Conservation (phyloP, 2,888 invertebrate species). For the Tyria jacobaeae region DNA sequence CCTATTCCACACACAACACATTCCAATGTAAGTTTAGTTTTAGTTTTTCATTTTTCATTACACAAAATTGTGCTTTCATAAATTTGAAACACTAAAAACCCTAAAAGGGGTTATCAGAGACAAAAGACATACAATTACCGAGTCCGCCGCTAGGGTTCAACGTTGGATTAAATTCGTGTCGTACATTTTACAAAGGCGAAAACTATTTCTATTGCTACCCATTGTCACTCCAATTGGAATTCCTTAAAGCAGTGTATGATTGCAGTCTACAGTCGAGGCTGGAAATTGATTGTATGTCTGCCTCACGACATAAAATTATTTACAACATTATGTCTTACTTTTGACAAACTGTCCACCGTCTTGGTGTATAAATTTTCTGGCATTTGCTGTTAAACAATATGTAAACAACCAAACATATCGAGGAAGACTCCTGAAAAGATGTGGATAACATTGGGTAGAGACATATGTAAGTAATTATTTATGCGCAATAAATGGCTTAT, state of each 20-base stretch:
- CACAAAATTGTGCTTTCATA: not conserved
- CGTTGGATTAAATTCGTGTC: slow-evolving; percentile 29
- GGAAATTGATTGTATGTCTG: slow-evolving; percentile 20
- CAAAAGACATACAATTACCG: slow-evolving; percentile 19
- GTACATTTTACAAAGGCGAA: slow-evolving; percentile 21
- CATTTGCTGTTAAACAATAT: too few relatives aligned
- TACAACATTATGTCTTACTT: too few relatives aligned
- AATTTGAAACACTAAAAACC: not conserved
- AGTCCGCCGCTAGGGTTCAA: not conserved
- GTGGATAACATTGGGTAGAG: too few relatives aligned
- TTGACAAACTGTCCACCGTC: too few relatives aligned
- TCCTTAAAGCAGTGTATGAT: slow-evolving; percentile 37
- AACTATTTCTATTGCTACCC: slow-evolving; percentile 24
- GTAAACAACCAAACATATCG: too few relatives aligned
- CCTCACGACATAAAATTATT: not conserved
- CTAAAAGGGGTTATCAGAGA: not conserved
- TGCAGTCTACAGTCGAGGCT: slow-evolving; percentile 11
- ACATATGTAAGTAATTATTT: too few relatives aligned
- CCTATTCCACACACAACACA: too few relatives aligned
- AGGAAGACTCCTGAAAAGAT: too few relatives aligned
- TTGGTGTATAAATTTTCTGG: too few relatives aligned
- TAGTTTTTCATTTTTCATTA: too few relatives aligned
- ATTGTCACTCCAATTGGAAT: slow-evolving; percentile 33
- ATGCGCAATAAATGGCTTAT: too few relatives aligned
- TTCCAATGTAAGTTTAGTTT: too few relatives aligned